These are phyloP conservation scores for Malurus leucopterus DNA, from an alignment of 2,797 vertebrate species.

Conservation along the genomic window DNA sequence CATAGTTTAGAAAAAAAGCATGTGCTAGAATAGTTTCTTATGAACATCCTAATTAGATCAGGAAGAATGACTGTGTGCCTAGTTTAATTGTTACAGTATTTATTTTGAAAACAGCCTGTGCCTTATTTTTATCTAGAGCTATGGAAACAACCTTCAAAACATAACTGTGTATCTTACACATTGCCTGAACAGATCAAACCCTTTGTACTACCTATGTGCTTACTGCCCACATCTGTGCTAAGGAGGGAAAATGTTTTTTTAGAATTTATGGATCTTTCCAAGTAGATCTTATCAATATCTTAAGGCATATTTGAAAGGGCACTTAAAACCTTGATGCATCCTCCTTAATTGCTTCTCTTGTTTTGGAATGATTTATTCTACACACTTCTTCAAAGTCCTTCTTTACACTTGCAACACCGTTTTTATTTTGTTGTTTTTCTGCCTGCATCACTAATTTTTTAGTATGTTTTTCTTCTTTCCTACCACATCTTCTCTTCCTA, in stretches of 20 bases:
- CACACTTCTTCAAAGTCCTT: neutral
- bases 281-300: neutral
- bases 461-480: neutral
- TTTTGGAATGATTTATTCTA: neutral
- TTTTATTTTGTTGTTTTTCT: neutral
- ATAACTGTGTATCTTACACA: neutral
- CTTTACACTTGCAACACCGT: neutral
- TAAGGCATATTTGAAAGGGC: neutral
- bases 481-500: neutral
- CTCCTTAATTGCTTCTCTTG: neutral
- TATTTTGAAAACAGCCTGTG: conserved; percentile 6
- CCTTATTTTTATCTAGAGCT: conserved; percentile 13
- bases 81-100: conserved; percentile 13
- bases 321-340: neutral
- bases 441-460: neutral
- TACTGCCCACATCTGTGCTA: neutral
- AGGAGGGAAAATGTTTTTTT: neutral
- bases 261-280: neutral
- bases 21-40: neutral
- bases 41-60: neutral
- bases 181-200: neutral
- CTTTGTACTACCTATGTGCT: neutral
- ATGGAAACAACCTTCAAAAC: conserved; percentile 27
- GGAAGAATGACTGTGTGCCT: neutral
- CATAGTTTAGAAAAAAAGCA: neutral